Base-by-base conservation (phyloP, 2,888 invertebrate species). In the Morpho helenor region DNA sequence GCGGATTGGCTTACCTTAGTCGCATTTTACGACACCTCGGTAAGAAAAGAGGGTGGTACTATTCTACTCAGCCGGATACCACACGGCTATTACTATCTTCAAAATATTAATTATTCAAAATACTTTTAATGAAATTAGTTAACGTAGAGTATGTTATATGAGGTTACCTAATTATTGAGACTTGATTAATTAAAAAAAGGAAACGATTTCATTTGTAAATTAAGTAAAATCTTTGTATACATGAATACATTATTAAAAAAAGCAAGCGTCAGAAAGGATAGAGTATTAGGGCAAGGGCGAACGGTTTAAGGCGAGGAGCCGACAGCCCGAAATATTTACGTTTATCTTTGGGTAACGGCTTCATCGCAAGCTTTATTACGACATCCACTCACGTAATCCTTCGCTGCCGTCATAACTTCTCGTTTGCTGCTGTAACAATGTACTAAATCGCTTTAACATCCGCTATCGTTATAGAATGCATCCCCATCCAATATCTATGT, bases 361-460 rank as follows among this genome's bases (percentile, higher is more conserved):
- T 89, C 88, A 90, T 89, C 87, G 87, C 88, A 86, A 89, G 89
- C 90, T 90, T 89, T 90, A 90, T 90, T 89, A 88, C 88, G 84
- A 85, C 89, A 89, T 89, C 90, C 89, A 89, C 90, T 90, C 88
- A 88, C 89, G 89, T 90, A 88, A 89, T 88, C 88, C 87, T 85
- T 86, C 81, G 81, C 76, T 80, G 81, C 81, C 83, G 85, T 89
- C 89, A 90, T 90, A 90, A 90, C 87, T 89, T 79, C 87, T 89
- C 85, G 87, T 90, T 88, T 88, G 85, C 80, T 79, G 79, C 76
- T 76, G 81, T 77, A 86, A 87, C 87, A 87, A 82, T 86, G 87
- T 87, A 81, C 80, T 83, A 83, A 80, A 83, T 74, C 73, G 81
- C 75, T 82, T 80, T 82, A 78, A 79, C 80, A 79, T 82, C 84